Evolutionary conservation across 2,113 vertebrate species (phyloP).

Genomic region (Psephotus haematonotus): DNA sequence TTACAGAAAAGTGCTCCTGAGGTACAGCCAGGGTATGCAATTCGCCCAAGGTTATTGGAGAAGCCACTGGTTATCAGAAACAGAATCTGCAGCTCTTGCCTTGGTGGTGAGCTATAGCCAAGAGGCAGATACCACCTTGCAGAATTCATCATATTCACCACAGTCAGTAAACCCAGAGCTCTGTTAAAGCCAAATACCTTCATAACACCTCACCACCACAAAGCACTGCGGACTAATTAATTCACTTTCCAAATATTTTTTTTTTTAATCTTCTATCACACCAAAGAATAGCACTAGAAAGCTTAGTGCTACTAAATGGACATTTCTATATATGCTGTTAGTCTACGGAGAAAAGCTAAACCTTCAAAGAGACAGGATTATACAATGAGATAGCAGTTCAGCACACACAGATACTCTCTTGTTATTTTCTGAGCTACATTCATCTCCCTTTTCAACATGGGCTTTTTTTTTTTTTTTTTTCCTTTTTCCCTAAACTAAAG

Average conservation of each 20-base stretch:
- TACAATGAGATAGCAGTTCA: conserved; percentile 36
- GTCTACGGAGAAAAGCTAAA: not conserved
- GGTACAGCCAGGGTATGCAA: not conserved
- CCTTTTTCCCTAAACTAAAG: not conserved
- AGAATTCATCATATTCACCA: fast-evolving
- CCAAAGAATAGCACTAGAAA: not conserved
- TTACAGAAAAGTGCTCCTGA: not conserved
- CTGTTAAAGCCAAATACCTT: not conserved
- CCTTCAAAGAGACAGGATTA: conserved; percentile 40
- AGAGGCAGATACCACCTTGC: not conserved
- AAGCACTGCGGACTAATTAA: not conserved
- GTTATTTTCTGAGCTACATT: conserved; percentile 53
- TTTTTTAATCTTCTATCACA: not conserved
- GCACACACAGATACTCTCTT: conserved; percentile 27
- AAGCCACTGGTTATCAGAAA: not conserved
- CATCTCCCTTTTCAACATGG: conserved; percentile 21
- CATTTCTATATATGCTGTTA: not conserved
- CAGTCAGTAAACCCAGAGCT: not conserved
- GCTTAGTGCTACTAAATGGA: not conserved
- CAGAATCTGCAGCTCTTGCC: not conserved
- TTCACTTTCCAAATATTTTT: not conserved
- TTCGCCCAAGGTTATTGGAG: fast-evolving
- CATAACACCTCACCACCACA: not conserved
- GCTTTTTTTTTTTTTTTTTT: not conserved
- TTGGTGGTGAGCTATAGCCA: not conserved